Conservation (phyloP, 2,113 vertebrate genomes). For the Alethe diademata region DNA sequence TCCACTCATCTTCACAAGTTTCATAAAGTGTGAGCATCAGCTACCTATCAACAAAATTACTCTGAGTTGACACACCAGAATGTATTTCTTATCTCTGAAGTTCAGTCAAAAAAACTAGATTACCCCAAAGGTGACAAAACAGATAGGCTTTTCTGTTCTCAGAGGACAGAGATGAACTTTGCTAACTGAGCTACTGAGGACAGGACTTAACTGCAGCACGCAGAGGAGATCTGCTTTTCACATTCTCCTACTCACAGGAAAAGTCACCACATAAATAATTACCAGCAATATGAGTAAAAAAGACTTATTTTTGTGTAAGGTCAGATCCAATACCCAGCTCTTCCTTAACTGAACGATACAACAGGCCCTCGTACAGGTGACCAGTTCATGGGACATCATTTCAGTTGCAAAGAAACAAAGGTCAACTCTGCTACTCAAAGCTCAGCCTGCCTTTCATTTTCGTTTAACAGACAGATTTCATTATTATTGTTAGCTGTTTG, state of each 20-base stretch:
- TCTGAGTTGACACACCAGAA: neutral
- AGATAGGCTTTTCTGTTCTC: neutral
- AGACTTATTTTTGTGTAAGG: neutral
- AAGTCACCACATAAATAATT: neutral
- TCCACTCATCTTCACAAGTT: neutral
- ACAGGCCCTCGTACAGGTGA: rapidly evolving
- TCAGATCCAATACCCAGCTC: neutral
- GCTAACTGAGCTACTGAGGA: neutral
- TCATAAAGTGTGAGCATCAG: neutral
- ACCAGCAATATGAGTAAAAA: neutral
- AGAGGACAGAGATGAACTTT: neutral
- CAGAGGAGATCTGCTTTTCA: neutral
- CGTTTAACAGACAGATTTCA: neutral
- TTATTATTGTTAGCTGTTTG: neutral
- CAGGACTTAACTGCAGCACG: neutral
- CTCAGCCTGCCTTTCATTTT: neutral
- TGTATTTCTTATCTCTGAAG: neutral
- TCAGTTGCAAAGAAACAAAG: neutral
- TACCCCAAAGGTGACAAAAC: neutral
- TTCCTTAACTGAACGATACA: neutral
- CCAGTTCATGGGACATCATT: neutral
- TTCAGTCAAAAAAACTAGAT: neutral
- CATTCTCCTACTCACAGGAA: neutral
- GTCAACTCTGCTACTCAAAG: neutral
- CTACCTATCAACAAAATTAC: neutral